These are phyloP conservation scores for Leiothrix lutea DNA, from an alignment of 2,113 vertebrate genomes.

Conservation along the genomic window DNA sequence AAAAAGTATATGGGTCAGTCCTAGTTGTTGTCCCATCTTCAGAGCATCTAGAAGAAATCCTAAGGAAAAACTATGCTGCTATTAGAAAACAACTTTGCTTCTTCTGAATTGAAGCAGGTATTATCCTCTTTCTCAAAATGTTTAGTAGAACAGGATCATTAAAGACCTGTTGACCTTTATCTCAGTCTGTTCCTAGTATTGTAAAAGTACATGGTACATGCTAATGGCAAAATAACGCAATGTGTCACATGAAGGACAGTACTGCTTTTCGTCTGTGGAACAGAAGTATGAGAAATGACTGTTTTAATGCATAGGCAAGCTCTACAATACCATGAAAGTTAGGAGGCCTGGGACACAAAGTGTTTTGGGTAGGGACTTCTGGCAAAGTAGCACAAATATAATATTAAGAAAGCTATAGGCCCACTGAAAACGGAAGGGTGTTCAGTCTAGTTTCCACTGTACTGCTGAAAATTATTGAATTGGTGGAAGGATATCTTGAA, in stretches of 20 bases:
- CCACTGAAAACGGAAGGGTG: accelerated
- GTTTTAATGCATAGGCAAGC: background rate
- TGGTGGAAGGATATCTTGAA: background rate
- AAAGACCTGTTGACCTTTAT: background rate
- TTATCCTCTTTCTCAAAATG: background rate
- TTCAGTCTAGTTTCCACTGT: background rate
- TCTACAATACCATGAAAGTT: background rate
- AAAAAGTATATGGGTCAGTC: background rate
- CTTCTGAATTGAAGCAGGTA: background rate
- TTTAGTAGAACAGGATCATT: background rate
- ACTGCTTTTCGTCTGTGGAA: background rate
- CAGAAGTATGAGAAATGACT: background rate
- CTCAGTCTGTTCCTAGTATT: background rate
- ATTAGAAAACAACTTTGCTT: background rate
- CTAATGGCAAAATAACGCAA: background rate
- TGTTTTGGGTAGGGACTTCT: background rate
- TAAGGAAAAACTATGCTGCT: background rate
- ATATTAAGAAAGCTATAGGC: background rate
- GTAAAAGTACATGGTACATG: background rate
- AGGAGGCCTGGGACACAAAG: background rate
- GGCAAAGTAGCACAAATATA: background rate
- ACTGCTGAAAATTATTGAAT: background rate
- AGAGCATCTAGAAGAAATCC: background rate
- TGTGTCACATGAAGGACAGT: background rate
- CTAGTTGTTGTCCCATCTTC: background rate